Percentiles rank a stretch among this genome's conserved stretches.
Evolutionary conservation across 2,113 vertebrate genomes (phyloP).

Genomic region (Leptocoma aspasia): DNA sequence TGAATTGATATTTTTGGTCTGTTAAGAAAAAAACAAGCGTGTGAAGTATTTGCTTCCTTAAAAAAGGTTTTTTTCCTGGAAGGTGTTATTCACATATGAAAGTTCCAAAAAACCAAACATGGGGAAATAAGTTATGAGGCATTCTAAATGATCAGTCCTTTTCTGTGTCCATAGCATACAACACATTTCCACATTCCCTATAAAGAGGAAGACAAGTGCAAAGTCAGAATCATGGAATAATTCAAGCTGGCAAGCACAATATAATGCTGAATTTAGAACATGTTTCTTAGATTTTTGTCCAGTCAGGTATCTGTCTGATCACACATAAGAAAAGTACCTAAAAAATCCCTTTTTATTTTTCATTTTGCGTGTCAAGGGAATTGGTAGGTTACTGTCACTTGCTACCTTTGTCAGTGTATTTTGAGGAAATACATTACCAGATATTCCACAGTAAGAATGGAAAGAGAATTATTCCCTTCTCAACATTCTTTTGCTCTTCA

Average conservation of each 20-base stretch:
- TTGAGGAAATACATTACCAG: not conserved
- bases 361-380: not conserved
- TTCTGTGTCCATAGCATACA: not conserved
- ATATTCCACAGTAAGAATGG: not conserved
- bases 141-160: not conserved
- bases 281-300: not conserved
- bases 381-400: not conserved
- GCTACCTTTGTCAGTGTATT: not conserved
- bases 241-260: not conserved
- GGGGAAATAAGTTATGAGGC: not conserved
- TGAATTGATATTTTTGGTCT: not conserved
- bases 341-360: not conserved
- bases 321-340: not conserved
- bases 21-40: not conserved
- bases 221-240: not conserved
- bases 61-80: not conserved
- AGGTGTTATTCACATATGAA: not conserved
- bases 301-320: not conserved
- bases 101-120: not conserved
- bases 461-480: not conserved
- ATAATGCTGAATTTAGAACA: not conserved
- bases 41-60: not conserved
- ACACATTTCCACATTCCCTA: not conserved
- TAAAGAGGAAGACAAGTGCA: fast-evolving
- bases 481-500: not conserved